These are phyloP conservation scores for Diploscapter pachys DNA, from an alignment of 1,140 invertebrate genomes.

Conservation along the genomic window DNA sequence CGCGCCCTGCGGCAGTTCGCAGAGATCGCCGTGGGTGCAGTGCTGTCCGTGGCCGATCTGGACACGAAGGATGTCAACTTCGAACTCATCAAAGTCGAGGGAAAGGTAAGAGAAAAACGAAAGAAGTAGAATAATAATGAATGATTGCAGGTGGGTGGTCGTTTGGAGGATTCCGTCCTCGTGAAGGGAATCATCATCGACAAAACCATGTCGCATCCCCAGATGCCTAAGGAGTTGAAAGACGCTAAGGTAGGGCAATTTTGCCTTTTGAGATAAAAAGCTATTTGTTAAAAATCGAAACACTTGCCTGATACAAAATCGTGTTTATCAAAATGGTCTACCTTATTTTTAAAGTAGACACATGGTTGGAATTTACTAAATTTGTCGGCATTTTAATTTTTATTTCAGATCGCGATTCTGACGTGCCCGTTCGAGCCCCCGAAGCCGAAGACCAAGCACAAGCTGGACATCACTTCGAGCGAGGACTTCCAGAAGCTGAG, in stretches of 20 bases:
- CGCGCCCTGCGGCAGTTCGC: slow-evolving; percentile 86
- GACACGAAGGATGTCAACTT: slow-evolving; percentile 94
- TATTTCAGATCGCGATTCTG: slow-evolving; percentile 87
- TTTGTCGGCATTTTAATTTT: not conserved
- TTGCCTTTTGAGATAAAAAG: too few relatives aligned
- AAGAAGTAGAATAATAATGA: not conserved
- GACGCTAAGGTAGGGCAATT: slow-evolving; percentile 39
- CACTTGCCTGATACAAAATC: too few relatives aligned
- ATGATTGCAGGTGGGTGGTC: slow-evolving; percentile 73
- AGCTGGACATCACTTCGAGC: slow-evolving; percentile 91
- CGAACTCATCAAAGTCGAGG: slow-evolving; percentile 96
- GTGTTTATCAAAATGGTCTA: too few relatives aligned
- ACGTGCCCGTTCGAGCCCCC: slow-evolving; percentile 99
- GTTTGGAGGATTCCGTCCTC: slow-evolving; percentile 91
- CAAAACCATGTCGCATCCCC: slow-evolving; percentile 98
- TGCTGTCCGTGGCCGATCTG: slow-evolving; percentile 87
- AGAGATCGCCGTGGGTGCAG: slow-evolving; percentile 94
- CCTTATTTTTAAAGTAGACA: too few relatives aligned
- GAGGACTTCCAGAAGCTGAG: slow-evolving; percentile 85
- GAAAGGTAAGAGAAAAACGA: slow-evolving; percentile 67
- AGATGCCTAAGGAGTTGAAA: slow-evolving; percentile 76
- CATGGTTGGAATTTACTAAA: too few relatives aligned
- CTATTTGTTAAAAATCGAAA: too few relatives aligned
- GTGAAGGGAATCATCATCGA: slow-evolving; percentile 95
- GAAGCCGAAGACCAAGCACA: slow-evolving; percentile 99